Conservation (phyloP, 1,140 invertebrate species). For the Temnothorax nylanderi region DNA sequence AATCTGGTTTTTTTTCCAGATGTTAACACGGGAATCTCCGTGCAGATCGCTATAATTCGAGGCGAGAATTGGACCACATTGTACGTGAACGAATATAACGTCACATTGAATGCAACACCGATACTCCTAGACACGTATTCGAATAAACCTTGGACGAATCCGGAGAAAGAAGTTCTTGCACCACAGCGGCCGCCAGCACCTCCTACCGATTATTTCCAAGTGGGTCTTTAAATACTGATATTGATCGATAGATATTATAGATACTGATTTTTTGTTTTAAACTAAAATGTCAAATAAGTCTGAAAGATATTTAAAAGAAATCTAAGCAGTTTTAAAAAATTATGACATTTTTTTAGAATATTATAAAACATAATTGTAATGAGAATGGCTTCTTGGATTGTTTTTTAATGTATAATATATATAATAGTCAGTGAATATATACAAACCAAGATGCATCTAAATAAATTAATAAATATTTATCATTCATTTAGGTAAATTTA, state of each 20-base stretch:
- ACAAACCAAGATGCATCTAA: not conserved
- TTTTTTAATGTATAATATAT: not conserved
- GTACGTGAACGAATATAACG: conserved; percentile 93
- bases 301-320: not conserved
- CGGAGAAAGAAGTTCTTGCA: conserved; percentile 93
- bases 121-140: conserved; percentile 91
- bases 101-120: conserved; percentile 89
- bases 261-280: not conserved
- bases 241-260: not conserved
- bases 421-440: not conserved
- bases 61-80: conserved; percentile 90
- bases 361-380: not conserved
- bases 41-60: conserved; percentile 94
- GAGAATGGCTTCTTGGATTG: not conserved
- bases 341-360: not conserved
- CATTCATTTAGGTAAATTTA: conserved; percentile 89
- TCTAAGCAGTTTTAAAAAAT: not conserved
- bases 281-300: not conserved
- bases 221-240: conserved; percentile 45
- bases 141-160: conserved; percentile 94
- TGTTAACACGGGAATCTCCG: conserved; percentile 92
- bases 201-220: conserved; percentile 94
- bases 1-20: conserved; percentile 76
- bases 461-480: not conserved
- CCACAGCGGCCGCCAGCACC: conserved; percentile 93